Evolutionary conservation across 2,797 vertebrate species (phyloP).

Genomic region (Fratercula arctica): DNA sequence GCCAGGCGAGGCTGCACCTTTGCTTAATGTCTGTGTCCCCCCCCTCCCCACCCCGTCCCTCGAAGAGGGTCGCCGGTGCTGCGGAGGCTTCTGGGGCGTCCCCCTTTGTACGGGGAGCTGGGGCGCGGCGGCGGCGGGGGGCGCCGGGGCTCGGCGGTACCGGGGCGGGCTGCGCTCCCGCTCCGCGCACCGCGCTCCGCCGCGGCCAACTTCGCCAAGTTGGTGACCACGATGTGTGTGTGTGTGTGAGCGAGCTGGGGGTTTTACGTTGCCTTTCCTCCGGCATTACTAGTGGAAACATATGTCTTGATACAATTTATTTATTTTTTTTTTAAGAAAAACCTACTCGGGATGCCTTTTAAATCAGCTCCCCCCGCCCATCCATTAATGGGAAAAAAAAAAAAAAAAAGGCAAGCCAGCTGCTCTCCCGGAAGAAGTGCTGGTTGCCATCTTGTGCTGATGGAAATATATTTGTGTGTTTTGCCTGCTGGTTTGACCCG

Average conservation of each 20-base stretch:
- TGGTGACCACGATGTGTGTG: neutral
- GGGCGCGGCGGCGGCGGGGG: neutral
- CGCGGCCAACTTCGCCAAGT: constrained; percentile 67
- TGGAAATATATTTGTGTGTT: constrained; percentile 37
- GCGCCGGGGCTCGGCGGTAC: neutral
- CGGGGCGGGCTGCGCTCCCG: neutral
- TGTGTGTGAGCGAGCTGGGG: neutral
- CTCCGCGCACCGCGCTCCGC: neutral
- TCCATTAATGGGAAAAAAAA: neutral
- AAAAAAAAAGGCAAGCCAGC: neutral
- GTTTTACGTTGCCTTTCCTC: neutral
- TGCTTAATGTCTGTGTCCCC: neutral
- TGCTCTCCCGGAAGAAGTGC: constrained; percentile 20
- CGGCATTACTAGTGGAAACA: neutral
- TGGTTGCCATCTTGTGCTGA: constrained; percentile 76
- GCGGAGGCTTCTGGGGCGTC: neutral
- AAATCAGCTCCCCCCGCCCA: neutral
- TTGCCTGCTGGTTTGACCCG: constrained; percentile 1
- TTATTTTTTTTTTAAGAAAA: neutral
- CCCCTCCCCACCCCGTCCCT: neutral
- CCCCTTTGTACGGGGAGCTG: neutral
- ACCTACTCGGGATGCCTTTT: neutral
- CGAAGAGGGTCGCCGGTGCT: neutral
- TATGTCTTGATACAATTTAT: neutral
- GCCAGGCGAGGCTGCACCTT: neutral